A percentile compares a stretch with the other conserved stretches of the same genome.
These are phyloP conservation scores for Holcopasites calliopsidis DNA, from an alignment of 1,140 invertebrate genomes.

Conservation along the genomic window DNA sequence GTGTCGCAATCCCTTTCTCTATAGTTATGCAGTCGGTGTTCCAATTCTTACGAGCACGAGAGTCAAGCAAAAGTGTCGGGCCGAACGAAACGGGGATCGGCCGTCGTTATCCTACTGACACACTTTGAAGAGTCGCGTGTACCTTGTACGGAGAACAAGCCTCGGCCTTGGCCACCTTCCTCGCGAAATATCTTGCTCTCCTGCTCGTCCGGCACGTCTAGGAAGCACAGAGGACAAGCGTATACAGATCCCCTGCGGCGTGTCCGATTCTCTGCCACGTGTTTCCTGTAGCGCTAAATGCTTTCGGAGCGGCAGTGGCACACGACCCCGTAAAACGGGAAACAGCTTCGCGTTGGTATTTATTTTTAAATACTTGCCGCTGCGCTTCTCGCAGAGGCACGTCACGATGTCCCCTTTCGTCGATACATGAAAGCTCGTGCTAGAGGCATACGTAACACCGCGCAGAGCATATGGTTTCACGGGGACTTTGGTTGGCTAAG, in stretches of 20 bases:
- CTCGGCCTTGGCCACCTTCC: slow-evolving; percentile 52
- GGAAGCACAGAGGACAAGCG: too few species aligned
- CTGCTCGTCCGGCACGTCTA: neutral
- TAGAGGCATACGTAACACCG: neutral
- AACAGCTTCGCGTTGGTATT: slow-evolving; percentile 39
- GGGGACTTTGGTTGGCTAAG: neutral
- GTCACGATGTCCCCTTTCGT: slow-evolving; percentile 7
- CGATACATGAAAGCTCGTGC: slow-evolving; percentile 21
- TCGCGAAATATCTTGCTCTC: slow-evolving; percentile 23
- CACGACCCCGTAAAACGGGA: neutral
- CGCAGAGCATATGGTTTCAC: slow-evolving; percentile 46
- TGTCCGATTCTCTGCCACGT: slow-evolving; percentile 32
- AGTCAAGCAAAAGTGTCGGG: slow-evolving; percentile 42
- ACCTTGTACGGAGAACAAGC: slow-evolving; percentile 44
- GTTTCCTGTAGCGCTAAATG: neutral
- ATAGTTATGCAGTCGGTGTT: slow-evolving; percentile 48
- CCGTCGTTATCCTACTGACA: slow-evolving; percentile 72
- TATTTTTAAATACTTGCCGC: slow-evolving; percentile 43
- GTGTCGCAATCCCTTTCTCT: slow-evolving; percentile 39
- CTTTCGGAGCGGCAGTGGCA: neutral
- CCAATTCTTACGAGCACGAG: slow-evolving; percentile 40
- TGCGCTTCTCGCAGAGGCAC: neutral
- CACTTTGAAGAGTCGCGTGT: slow-evolving; percentile 62
- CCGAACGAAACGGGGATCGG: slow-evolving; percentile 53
- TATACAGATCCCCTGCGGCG: too few species aligned